Evolutionary conservation across 2,888 invertebrate genomes (phyloP).

Genomic region (Temnothorax rugatulus): DNA sequence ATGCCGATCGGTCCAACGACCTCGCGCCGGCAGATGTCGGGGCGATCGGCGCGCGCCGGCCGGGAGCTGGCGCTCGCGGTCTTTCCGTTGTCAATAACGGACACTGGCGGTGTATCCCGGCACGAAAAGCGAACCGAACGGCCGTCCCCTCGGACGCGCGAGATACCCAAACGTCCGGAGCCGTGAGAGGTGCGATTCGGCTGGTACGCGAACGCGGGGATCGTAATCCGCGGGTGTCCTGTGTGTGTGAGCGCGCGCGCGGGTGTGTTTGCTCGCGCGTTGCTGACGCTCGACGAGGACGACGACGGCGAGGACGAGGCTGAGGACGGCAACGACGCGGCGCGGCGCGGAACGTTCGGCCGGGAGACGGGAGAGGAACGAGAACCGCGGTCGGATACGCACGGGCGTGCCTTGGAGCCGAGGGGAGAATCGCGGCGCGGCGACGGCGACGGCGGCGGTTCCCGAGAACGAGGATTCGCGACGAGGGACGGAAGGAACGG

Average conservation of each 20-base stretch:
- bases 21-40: slow-evolving; percentile 70
- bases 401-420: slow-evolving; percentile 37
- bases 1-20: not conserved
- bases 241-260: slow-evolving; percentile 20
- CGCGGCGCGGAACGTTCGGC: slow-evolving; percentile 22
- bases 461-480: not conserved
- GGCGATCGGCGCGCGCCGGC: slow-evolving; percentile 56
- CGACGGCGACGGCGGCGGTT: not conserved
- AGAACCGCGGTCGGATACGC: slow-evolving; percentile 5
- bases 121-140: slow-evolving; percentile 76
- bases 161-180: slow-evolving; percentile 51
- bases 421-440: not conserved
- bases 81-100: slow-evolving; percentile 84
- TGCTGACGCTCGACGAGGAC: slow-evolving; percentile 26
- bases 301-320: slow-evolving; percentile 26
- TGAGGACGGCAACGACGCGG: slow-evolving; percentile 37
- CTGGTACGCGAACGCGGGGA: slow-evolving; percentile 15
- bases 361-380: not conserved
- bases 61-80: slow-evolving; percentile 80
- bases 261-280: slow-evolving; percentile 15
- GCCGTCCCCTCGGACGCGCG: slow-evolving; percentile 66
- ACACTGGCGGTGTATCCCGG: slow-evolving; percentile 81
- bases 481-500: not conserved
- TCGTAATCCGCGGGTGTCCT: not conserved
- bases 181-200: slow-evolving; percentile 52